Base-by-base conservation (phyloP, 1,140 invertebrate species). In the Sitobion miscanthi region DNA sequence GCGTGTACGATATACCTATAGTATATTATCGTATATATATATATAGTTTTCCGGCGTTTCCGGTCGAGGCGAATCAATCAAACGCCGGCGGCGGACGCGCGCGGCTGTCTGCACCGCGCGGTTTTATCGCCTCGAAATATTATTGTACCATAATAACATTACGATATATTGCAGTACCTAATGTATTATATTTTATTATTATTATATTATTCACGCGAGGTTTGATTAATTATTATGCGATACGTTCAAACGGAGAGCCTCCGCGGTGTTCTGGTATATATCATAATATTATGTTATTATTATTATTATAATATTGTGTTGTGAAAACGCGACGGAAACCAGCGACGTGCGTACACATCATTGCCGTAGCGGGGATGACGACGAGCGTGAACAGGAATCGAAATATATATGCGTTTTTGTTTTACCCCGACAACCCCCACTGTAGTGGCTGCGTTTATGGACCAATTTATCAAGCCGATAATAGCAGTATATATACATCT, bases 391-490 rank as follows among this genome's bases (percentile, higher is more conserved):
- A 47, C 5, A 47, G 45, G 4, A n/a, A 87, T 30, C 85, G 11
- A 42, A 85, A 85, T 45, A 23, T 42, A 23, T 85, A 85, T 38
- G 21, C 52, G 35, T 54, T 90, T 90, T 90, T 57, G 88, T 90
- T 90, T 38, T 38, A 35, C 35, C 21, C 49, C 54, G 14, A 57
- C 30, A 42, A 25, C 20, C 21, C 49, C 17, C 14, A 47, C 83
- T 45, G 9, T 1, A n/a, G 42, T 2, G 30, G 35, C 30, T 35
- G 52, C 23, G 52, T 90, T 57, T 54, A 90, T 42, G 54, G 54
- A 90, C 89, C 89, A 62, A 90, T 90, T 57, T 90, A 90, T 90
- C 88, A 57, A 90, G 52, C 54, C 35, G 8, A 57, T 38, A 89
- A 38, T 57, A 69, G 62, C 30, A 69, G 45, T 42, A 85, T 83